Base-by-base conservation (phyloP, 2,888 invertebrate genomes). In the Spialia ferax region DNA sequence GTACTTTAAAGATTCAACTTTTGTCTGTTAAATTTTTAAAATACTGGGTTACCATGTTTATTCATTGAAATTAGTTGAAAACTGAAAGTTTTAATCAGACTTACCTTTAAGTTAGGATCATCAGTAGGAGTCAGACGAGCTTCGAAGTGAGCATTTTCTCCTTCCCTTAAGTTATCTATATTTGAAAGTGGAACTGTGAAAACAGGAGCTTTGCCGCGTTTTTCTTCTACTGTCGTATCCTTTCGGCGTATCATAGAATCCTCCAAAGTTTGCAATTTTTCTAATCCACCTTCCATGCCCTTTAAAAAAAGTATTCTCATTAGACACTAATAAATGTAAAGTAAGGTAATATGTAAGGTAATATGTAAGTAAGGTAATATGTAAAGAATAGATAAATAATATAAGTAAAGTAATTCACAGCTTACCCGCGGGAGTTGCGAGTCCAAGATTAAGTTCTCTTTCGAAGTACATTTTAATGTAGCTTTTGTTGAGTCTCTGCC, bases 241-340 rank as follows among this genome's bases (percentile, higher is more conserved):
- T 95, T 96, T 42, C 95, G 95, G 71, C 97, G 96, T 76, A 98
- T 94, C 95, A 97, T 95, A 73, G 98, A 97, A 85, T 98, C 98
- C 94, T 99, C 99, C 75, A 99, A 94, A 71, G 96, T 97, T 89
- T 98, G 98, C 74, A 99, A 97, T 88, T 98, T 98, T 85, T 99
- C 98, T 81, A 98, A 95, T 77, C 98, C 98, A 77, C 98, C 98
- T 94, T 98, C 98, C 98, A 98, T 98, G 91, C 97, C 97, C 95
- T 97, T 74, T 71, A 81, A 65, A 45, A 38, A 45, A 18, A 10
- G 10, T 8, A 20, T 18, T 20, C 45, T 8, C 42, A n/a, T 38
- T n/a, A 42, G 7, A 42, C 8, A 7, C 42, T n/a, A n/a, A n/a
- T n/a, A n/a, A n/a, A n/a, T n/a, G n/a, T n/a, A n/a, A n/a, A n/a